A percentile compares a stretch with the other conserved stretches of the same genome.
These are phyloP conservation scores for Strigamia crassipes DNA, from an alignment of 2,888 invertebrate genomes.

Conservation along the genomic window DNA sequence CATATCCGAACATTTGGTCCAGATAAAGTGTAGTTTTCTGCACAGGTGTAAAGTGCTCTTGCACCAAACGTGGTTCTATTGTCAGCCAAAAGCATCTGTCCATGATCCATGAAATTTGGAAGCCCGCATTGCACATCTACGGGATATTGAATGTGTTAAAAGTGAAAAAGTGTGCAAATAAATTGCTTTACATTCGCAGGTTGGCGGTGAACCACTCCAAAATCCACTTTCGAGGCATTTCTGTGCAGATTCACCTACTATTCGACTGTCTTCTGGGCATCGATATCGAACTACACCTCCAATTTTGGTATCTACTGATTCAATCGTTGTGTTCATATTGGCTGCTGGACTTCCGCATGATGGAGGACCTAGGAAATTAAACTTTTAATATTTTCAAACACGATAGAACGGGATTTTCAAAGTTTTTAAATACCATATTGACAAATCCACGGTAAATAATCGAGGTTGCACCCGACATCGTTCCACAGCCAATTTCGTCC, in stretches of 20 bases:
- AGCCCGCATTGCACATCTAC: conserved; percentile 82
- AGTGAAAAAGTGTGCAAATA: neutral
- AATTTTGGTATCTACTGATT: conserved; percentile 59
- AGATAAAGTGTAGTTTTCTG: conserved; percentile 81
- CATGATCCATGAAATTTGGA: conserved; percentile 70
- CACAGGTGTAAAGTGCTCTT: conserved; percentile 74
- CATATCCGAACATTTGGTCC: conserved; percentile 64
- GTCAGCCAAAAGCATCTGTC: conserved; percentile 66
- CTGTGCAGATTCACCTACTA: conserved; percentile 71
- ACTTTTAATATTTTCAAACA: neutral
- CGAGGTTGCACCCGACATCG: conserved; percentile 90
- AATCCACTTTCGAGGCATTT: conserved; percentile 75
- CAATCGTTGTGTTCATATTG: conserved; percentile 78
- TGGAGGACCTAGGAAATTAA: conserved; percentile 69
- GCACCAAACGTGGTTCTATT: conserved; percentile 79
- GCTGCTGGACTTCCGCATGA: conserved; percentile 86
- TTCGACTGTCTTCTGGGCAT: conserved; percentile 81
- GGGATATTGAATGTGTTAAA: conserved; percentile 47
- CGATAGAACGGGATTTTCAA: neutral
- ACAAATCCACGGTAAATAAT: conserved; percentile 91
- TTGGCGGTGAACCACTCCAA: conserved; percentile 81
- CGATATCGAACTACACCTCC: conserved; percentile 73
- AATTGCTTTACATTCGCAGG: conserved; percentile 75
- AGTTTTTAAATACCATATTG: conserved; percentile 61
- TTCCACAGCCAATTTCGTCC: conserved; percentile 91